Conservation (phyloP, 2,797 vertebrate genomes). For the Nyctalus aviator region DNA sequence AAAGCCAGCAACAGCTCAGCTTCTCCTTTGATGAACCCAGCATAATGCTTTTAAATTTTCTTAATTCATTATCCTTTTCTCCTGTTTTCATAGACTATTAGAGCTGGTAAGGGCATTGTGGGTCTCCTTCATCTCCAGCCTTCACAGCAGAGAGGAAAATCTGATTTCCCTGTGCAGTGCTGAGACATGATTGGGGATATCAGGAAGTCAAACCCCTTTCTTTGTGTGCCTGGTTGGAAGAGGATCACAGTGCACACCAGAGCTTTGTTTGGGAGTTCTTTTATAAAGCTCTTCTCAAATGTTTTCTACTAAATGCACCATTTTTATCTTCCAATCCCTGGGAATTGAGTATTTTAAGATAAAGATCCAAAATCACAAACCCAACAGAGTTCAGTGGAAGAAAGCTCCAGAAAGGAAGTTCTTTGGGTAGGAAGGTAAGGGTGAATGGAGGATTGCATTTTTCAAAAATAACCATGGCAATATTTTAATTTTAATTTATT, state of each 20-base stretch:
- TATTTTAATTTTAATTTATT: not conserved
- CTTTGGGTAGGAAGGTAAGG: not conserved
- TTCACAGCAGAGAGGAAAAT: slow-evolving; percentile 53
- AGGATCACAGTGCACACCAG: not conserved
- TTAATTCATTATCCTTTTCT: slow-evolving; percentile 16
- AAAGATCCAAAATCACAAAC: not conserved
- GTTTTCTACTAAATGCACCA: not conserved
- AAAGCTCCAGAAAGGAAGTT: not conserved
- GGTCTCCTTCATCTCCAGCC: slow-evolving; percentile 6
- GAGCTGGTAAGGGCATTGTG: not conserved
- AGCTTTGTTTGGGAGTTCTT: slow-evolving; percentile 10
- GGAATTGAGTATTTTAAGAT: not conserved
- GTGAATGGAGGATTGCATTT: not conserved
- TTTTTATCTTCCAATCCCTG: not conserved
- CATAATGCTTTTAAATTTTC: slow-evolving; percentile 43
- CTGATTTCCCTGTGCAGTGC: not conserved
- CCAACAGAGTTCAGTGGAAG: not conserved
- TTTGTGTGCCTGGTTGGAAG: not conserved
- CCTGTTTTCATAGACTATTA: slow-evolving; percentile 16
- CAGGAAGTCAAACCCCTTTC: not conserved
- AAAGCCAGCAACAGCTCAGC: not conserved
- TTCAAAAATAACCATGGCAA: not conserved
- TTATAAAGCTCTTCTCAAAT: slow-evolving; percentile 26
- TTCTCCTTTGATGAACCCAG: slow-evolving; percentile 36
- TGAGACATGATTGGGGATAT: not conserved